Conservation (phyloP, 2,888 invertebrate genomes). For the Electrophaes corylata region DNA sequence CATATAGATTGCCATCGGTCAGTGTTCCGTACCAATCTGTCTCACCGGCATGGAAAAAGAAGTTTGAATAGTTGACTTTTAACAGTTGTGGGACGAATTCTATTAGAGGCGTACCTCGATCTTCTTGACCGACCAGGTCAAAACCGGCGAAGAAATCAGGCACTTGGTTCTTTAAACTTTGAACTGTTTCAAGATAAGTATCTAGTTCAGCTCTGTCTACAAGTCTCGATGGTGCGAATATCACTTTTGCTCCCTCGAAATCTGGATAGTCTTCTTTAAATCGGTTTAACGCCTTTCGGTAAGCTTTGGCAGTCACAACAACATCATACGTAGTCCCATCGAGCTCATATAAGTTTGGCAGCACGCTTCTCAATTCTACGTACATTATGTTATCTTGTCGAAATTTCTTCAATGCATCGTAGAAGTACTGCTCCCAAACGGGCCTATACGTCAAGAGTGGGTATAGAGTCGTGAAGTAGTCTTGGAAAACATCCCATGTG, state of each 20-base stretch:
- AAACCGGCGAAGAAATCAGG: conserved; percentile 90
- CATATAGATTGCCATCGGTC: conserved; percentile 89
- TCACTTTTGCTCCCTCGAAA: conserved; percentile 87
- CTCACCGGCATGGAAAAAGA: conserved; percentile 93
- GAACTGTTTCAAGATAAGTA: conserved; percentile 70
- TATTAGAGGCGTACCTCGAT: conserved; percentile 86
- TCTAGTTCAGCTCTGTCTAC: conserved; percentile 65
- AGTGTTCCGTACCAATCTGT: conserved; percentile 88
- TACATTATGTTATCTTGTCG: conserved; percentile 88
- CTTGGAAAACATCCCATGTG: conserved; percentile 85
- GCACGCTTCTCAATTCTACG: conserved; percentile 86
- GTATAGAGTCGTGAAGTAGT: conserved; percentile 80
- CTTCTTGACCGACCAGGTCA: conserved; percentile 93
- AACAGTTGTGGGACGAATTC: conserved; percentile 85
- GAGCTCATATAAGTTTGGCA: conserved; percentile 87
- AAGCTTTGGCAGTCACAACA: conserved; percentile 84
- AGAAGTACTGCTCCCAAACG: conserved; percentile 87
- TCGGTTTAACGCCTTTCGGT: conserved; percentile 80
- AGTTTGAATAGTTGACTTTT: conserved; percentile 79
- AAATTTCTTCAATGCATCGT: conserved; percentile 85
- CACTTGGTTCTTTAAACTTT: conserved; percentile 73
- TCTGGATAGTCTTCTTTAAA: conserved; percentile 86
- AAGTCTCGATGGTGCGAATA: conserved; percentile 86
- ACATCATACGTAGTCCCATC: conserved; percentile 83
- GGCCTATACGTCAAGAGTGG: conserved; percentile 86